phyloP scores from a whole-genome alignment of 2,113 vertebrate species.

The Oryctolagus cuniculus region DNA sequence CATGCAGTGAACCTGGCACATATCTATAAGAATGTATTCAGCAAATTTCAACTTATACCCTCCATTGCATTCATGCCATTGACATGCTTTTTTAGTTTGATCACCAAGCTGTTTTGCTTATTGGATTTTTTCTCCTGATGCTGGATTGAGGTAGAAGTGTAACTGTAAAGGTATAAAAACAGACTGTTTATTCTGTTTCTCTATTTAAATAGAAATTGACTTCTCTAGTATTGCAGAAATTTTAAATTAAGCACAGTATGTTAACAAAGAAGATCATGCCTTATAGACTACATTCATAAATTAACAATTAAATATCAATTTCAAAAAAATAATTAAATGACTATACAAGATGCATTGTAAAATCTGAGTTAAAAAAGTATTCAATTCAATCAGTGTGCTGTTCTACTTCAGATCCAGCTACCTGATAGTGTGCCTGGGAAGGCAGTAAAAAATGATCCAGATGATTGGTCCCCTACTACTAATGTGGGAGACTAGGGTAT shows the following conservation, averaged over 20 bases:
- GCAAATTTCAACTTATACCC: too few species aligned
- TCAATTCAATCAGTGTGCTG: too few species aligned
- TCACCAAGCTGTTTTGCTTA: conserved; percentile 66
- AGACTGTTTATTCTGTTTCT: not conserved
- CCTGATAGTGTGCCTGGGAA: too few species aligned
- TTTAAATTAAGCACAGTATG: not conserved
- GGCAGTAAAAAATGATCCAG: too few species aligned
- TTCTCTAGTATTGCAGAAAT: conserved; percentile 18
- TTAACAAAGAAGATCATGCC: not conserved
- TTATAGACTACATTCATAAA: not conserved
- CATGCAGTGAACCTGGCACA: too few species aligned
- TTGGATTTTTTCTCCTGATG: not conserved
- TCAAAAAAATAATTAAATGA: conserved; percentile 16
- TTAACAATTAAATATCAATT: not conserved
- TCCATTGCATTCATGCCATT: too few species aligned
- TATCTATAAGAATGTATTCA: too few species aligned
- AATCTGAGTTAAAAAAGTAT: not conserved
- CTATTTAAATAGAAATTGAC: not conserved
- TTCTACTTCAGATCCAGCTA: too few species aligned
- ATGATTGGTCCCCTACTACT: too few species aligned
- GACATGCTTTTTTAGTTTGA: conserved; percentile 68
- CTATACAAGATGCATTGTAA: not conserved
- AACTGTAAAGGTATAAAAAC: not conserved
- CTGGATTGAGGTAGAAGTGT: not conserved
- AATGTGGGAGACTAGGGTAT: too few species aligned